These are phyloP conservation scores for Aphelinus atriplicis DNA, from an alignment of 1,140 invertebrate genomes.

Conservation along the genomic window DNA sequence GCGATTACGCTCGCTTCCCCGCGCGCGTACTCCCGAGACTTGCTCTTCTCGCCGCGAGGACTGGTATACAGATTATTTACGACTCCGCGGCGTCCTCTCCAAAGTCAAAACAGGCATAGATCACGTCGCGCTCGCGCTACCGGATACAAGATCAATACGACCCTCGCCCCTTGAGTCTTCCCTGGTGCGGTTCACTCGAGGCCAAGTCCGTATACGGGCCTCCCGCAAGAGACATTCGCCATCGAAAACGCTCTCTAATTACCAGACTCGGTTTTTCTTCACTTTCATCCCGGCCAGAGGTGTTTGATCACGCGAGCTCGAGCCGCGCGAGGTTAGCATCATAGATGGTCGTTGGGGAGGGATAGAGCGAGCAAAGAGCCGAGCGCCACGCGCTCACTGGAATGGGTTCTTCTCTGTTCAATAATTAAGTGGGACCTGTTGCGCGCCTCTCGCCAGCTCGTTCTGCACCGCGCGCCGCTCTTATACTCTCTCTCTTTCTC, in stretches of 20 bases:
- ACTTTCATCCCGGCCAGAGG: conserved; percentile 47
- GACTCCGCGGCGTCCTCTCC: not conserved
- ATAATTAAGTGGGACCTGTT: conserved; percentile 67
- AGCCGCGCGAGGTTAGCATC: conserved; percentile 40
- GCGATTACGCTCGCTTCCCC: not conserved
- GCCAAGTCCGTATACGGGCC: not conserved
- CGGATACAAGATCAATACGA: conserved; percentile 62
- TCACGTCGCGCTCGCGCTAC: conserved; percentile 52
- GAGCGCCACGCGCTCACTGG: conserved; percentile 39
- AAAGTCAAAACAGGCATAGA: conserved; percentile 61
- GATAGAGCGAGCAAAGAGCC: conserved; percentile 1
- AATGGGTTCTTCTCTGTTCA: conserved; percentile 57
- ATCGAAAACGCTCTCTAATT: conserved; percentile 41
- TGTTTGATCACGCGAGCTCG: conserved; percentile 48
- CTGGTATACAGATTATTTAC: conserved; percentile 15
- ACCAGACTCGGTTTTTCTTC: conserved; percentile 19
- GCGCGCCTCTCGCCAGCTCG: conserved; percentile 57
- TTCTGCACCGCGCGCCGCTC: conserved; percentile 24
- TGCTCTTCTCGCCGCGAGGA: not conserved
- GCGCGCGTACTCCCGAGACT: not conserved
- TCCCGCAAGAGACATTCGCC: conserved; percentile 52
- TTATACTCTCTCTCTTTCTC: conserved; percentile 7
- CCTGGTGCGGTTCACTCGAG: too few species aligned
- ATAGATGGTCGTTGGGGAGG: conserved; percentile 29
- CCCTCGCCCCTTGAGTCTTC: too few species aligned